phyloP scores from a whole-genome alignment of 1,140 invertebrate genomes.

The Schlechtendalia chinensis region DNA sequence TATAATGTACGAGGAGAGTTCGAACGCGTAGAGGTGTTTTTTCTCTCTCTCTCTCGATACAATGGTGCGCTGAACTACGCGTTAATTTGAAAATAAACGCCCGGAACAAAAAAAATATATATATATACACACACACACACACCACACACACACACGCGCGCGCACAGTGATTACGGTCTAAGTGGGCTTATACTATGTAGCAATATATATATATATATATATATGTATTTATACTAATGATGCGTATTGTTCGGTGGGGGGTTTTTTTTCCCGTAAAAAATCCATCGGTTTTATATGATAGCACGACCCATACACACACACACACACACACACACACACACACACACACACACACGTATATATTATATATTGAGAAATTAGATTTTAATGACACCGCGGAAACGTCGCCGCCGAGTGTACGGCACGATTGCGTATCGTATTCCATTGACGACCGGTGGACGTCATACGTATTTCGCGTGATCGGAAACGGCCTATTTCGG shows the following conservation, averaged over 20 bases:
- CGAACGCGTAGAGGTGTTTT: neutral
- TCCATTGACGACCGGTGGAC: no score
- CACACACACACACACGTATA: no score
- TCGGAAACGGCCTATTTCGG: no score
- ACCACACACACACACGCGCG: no score
- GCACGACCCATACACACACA: no score
- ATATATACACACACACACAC: neutral
- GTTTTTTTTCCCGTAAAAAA: neutral
- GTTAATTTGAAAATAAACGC: conserved; percentile 1
- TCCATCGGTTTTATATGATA: neutral
- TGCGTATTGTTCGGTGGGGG: neutral
- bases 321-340: no score
- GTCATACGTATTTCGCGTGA: no score
- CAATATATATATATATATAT: no score
- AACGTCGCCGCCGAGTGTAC: no score
- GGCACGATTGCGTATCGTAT: no score
- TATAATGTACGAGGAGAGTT: neutral
- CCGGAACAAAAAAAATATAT: neutral
- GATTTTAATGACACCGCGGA: neutral
- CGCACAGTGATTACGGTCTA: neutral
- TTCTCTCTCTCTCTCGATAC: neutral
- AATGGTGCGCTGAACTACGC: neutral
- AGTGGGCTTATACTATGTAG: neutral
- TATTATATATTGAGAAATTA: neutral
- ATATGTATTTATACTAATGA: no score